Percentiles rank a stretch among this genome's conserved stretches.
Conservation (phyloP, 2,113 vertebrate species). For the Cottus gobio region DNA sequence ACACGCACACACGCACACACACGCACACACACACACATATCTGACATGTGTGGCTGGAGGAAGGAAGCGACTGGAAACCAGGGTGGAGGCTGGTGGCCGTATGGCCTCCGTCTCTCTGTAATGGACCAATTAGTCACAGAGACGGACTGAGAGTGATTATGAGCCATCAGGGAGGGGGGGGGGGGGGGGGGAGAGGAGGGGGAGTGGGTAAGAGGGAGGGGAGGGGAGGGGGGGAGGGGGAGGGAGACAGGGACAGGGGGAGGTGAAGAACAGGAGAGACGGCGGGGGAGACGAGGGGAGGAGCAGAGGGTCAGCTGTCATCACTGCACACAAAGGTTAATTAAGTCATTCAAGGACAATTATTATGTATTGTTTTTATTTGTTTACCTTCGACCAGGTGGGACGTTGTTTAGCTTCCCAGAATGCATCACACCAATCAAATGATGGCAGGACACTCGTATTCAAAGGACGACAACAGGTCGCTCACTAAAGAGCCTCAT, state of each 20-base stretch:
- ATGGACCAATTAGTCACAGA: conserved; percentile 72
- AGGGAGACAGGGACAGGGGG: not conserved
- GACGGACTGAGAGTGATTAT: conserved; percentile 70
- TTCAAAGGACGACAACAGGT: conserved; percentile 28
- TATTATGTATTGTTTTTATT: not conserved
- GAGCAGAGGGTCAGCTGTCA: conserved; percentile 36
- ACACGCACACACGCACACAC: not conserved
- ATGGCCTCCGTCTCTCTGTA: conserved; percentile 52
- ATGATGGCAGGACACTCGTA: conserved; percentile 27
- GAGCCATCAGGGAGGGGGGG: conserved; percentile 63
- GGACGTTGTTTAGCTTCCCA: no score
- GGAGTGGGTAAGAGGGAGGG: not conserved
- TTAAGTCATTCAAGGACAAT: conserved; percentile 52
- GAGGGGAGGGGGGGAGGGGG: not conserved
- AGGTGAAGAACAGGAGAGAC: not conserved
- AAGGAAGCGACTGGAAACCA: conserved; percentile 37
- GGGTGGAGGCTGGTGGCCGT: conserved; percentile 52
- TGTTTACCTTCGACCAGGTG: no score
- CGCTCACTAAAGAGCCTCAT: conserved; percentile 52
- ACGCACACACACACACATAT: not conserved
- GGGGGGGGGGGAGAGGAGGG: not conserved
- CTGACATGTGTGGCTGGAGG: no score
- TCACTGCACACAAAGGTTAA: conserved; percentile 61
- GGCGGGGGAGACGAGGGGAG: not conserved
- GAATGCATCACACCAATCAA: conserved; percentile 41